Percentiles rank a stretch among this genome's conserved stretches.
Evolutionary conservation across 2,888 invertebrate genomes (phyloP).

Genomic region (Drosophila picticornis): DNA sequence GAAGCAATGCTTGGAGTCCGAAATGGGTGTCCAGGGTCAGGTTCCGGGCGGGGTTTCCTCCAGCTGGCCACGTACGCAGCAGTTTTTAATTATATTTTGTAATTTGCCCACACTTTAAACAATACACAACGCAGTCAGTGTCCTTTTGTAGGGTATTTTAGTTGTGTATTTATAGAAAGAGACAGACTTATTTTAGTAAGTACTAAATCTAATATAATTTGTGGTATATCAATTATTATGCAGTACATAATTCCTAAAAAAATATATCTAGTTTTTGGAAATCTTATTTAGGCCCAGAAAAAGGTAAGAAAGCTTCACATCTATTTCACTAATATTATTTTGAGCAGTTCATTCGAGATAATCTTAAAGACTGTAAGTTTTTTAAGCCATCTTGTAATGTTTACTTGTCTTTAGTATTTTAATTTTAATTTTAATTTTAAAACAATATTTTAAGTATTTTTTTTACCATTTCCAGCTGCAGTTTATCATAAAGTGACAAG

Average conservation of each 20-base stretch:
- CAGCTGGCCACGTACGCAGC: conserved; percentile 2
- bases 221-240: background rate
- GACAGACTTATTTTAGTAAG: too few relatives aligned
- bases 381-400: background rate
- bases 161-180: background rate
- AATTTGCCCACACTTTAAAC: conserved; percentile 51
- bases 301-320: background rate
- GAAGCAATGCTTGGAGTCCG: conserved; percentile 14
- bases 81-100: conserved; percentile 69
- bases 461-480: background rate
- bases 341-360: background rate
- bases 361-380: background rate
- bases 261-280: background rate
- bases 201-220: background rate
- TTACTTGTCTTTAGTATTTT: too few relatives aligned
- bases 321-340: background rate
- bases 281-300: background rate
- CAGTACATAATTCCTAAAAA: background rate
- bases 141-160: background rate
- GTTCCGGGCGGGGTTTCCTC: background rate
- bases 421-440: background rate
- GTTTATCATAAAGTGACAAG: too few relatives aligned
- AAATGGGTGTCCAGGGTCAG: conserved; percentile 3
- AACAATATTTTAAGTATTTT: too few relatives aligned
- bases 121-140: conserved; percentile 27